A percentile compares a stretch with the other conserved stretches of the same genome.
These are phyloP conservation scores for Micromussa lordhowensis DNA, from an alignment of 92 coral and sea anemone genomes.

Conservation along the genomic window DNA sequence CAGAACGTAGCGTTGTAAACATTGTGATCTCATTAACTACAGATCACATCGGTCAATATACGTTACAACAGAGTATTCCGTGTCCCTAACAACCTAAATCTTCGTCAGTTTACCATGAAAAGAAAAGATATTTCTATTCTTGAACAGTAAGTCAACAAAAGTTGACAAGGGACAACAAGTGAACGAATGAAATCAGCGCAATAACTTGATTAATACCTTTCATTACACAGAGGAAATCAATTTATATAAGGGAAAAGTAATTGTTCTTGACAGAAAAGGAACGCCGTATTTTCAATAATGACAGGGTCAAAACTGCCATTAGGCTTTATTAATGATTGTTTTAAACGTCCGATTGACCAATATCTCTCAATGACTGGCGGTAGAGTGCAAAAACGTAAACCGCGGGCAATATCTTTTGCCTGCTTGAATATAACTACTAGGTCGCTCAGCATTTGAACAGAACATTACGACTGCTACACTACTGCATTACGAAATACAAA, in stretches of 20 bases:
- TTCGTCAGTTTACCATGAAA: conserved; percentile 1
- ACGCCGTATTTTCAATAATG: conserved; percentile 1
- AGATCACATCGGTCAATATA: neutral
- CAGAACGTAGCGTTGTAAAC: conserved; percentile 86
- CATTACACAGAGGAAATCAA: conserved; percentile 20
- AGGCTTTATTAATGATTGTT: neutral
- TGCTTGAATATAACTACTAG: neutral
- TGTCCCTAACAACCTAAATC: conserved; percentile 31
- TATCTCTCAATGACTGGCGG: conserved; percentile 2
- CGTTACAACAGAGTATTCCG: neutral
- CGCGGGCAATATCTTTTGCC: neutral
- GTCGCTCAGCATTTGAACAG: too few relatives aligned
- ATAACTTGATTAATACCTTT: conserved; percentile 25
- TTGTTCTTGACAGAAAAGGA: conserved; percentile 8
- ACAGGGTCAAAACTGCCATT: conserved; percentile 15
- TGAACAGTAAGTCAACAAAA: conserved; percentile 35
- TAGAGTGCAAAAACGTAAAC: neutral
- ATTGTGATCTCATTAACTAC: conserved; percentile 33
- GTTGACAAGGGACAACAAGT: conserved; percentile 18
- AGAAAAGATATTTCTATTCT: conserved; percentile 16
- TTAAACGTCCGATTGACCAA: neutral
- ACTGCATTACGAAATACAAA: neutral
- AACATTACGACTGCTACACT: too few relatives aligned
- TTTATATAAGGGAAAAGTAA: conserved; percentile 8
- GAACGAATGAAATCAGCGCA: conserved; percentile 24